Percentiles rank a stretch among this genome's conserved stretches.
Evolutionary conservation across 2,797 vertebrate species (phyloP).

Genomic region (Sebastes matsubarae): DNA sequence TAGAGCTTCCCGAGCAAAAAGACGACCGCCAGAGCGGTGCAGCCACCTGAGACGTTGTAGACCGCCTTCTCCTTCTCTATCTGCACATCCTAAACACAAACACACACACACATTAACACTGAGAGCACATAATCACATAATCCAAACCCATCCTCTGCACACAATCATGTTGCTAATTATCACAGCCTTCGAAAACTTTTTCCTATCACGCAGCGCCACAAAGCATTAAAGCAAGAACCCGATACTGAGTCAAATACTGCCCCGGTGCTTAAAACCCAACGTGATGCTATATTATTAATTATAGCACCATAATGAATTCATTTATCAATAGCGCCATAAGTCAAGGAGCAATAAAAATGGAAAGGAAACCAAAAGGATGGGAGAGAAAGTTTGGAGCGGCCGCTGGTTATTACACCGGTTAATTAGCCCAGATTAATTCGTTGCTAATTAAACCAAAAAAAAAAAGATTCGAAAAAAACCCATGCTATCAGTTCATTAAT

Average conservation of each 20-base stretch:
- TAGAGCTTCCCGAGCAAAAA: conserved; percentile 93
- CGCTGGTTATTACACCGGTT: conserved; percentile 61
- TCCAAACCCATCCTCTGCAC: not conserved
- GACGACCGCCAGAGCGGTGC: conserved; percentile 91
- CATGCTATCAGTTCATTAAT: conserved; percentile 64
- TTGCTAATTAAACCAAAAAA: conserved; percentile 74
- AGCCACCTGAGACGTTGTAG: conserved; percentile 94
- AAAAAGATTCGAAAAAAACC: conserved; percentile 27
- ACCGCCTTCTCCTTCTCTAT: conserved; percentile 90
- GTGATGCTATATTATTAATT: conserved; percentile 51
- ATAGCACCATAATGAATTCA: conserved; percentile 42
- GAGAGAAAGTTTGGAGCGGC: conserved; percentile 38
- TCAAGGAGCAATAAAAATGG: conserved; percentile 37
- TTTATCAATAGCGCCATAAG: conserved; percentile 42
- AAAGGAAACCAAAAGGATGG: conserved; percentile 35
- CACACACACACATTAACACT: conserved; percentile 2
- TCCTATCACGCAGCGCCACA: not conserved
- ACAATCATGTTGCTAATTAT: conserved; percentile 14
- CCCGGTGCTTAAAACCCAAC: conserved; percentile 4
- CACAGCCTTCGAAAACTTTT: conserved; percentile 7
- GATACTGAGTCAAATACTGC: not conserved
- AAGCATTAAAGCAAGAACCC: not conserved
- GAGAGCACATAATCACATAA: not conserved
- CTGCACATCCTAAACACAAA: conserved; percentile 87
- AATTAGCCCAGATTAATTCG: conserved; percentile 75